phyloP scores from a whole-genome alignment of 2,888 invertebrate genomes.

The Ormyrus rosae region DNA sequence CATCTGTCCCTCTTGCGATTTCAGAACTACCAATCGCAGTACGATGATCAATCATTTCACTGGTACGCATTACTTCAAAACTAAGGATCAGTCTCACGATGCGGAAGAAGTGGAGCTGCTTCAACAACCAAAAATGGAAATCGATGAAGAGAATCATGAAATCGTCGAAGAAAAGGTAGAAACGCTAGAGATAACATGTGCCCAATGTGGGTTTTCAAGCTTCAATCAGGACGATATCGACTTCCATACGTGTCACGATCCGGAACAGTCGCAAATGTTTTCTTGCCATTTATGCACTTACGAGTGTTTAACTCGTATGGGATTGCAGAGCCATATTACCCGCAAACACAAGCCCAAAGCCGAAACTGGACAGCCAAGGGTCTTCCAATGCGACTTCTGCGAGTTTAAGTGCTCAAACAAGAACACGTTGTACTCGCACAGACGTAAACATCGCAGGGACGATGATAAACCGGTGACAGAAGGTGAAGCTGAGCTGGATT shows the following conservation, averaged over 20 bases:
- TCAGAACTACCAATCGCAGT: conserved; percentile 26
- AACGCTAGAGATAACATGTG: conserved; percentile 38
- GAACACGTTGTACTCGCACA: conserved; percentile 69
- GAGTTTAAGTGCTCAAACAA: conserved; percentile 69
- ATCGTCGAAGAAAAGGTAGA: conserved; percentile 24
- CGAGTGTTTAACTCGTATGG: conserved; percentile 58
- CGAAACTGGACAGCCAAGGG: conserved; percentile 29
- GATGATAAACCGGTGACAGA: conserved; percentile 9
- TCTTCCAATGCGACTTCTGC: conserved; percentile 66
- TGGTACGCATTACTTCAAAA: background rate
- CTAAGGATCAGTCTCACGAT: background rate
- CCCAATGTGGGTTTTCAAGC: conserved; percentile 53
- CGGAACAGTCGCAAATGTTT: conserved; percentile 27
- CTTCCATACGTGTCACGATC: conserved; percentile 50
- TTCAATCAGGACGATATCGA: conserved; percentile 55
- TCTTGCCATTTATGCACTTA: conserved; percentile 59
- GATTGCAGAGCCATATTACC: conserved; percentile 59
- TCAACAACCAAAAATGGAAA: background rate
- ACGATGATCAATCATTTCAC: conserved; percentile 46
- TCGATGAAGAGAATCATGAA: background rate
- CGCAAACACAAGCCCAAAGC: conserved; percentile 58
- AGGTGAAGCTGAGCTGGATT: conserved; percentile 39
- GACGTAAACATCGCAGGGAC: conserved; percentile 62
- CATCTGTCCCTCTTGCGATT: conserved; percentile 50
- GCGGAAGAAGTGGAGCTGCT: background rate